Evolutionary conservation across 2,113 vertebrate genomes (phyloP).

Genomic region (Gymnorhina tibicen): DNA sequence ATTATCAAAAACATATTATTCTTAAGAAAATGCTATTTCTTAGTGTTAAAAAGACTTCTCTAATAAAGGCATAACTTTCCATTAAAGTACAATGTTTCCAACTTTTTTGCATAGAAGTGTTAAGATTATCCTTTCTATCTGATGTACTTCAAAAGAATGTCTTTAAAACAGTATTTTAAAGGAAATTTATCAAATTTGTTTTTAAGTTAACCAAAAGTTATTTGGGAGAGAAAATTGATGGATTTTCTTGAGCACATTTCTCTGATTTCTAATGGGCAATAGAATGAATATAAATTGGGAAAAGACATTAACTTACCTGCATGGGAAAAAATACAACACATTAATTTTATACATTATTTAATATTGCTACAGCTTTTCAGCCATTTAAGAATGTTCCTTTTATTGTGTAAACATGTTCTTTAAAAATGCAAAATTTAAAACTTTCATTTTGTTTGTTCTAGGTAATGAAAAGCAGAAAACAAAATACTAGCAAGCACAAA

Average conservation of each 20-base stretch:
- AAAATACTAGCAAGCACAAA: neutral
- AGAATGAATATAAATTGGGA: neutral
- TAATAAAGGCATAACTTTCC: neutral
- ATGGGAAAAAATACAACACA: neutral
- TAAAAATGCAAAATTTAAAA: neutral
- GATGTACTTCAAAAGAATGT: neutral
- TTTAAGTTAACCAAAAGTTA: neutral
- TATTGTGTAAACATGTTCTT: neutral
- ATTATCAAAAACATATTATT: neutral
- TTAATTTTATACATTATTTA: neutral
- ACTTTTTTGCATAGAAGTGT: neutral
- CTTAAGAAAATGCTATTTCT: neutral
- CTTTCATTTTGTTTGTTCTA: neutral
- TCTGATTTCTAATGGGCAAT: neutral
- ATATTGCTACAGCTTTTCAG: neutral
- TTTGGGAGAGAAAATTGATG: neutral
- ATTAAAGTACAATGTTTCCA: neutral
- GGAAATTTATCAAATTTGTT: neutral
- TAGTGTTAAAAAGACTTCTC: neutral
- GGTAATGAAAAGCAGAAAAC: neutral
- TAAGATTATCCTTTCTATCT: neutral
- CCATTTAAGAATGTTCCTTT: neutral
- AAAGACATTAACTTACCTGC: neutral
- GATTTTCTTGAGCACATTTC: neutral
- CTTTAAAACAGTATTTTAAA: neutral